These are phyloP conservation scores for Drosophila nannoptera DNA, from an alignment of 1,140 invertebrate species.

Conservation along the genomic window DNA sequence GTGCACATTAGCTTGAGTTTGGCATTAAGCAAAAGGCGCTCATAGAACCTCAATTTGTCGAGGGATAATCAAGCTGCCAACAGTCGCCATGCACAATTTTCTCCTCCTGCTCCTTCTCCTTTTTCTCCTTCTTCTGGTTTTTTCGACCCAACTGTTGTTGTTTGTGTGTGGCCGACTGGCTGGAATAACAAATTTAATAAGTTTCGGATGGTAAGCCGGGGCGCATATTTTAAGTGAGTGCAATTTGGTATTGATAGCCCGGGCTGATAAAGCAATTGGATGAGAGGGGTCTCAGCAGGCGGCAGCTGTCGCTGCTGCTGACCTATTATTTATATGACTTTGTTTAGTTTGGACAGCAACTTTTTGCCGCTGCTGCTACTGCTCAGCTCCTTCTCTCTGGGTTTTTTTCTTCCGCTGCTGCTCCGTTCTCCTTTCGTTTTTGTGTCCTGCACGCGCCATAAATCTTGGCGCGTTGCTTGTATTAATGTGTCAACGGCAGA, in stretches of 20 bases:
- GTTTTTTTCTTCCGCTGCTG: conserved; percentile 10
- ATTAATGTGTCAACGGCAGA: conserved; percentile 49
- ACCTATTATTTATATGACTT: conserved; percentile 49
- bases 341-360: conserved; percentile 36
- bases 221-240: conserved; percentile 61
- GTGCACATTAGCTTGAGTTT: conserved; percentile 60
- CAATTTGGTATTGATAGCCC: conserved; percentile 70
- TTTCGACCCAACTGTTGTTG: not conserved
- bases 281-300: conserved; percentile 15
- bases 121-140: not conserved
- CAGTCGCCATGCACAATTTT: conserved; percentile 5
- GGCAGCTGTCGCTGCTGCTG: conserved; percentile 61
- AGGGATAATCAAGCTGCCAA: conserved; percentile 59
- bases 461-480: conserved; percentile 29
- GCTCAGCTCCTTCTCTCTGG: not conserved
- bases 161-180: not conserved
- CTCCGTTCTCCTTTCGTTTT: not conserved
- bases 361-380: too few relatives aligned
- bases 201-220: not conserved
- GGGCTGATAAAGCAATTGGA: conserved; percentile 46
- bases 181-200: conserved; percentile 36
- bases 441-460: conserved; percentile 17
- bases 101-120: not conserved
- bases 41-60: conserved; percentile 54
- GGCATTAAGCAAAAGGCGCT: conserved; percentile 23